These are phyloP conservation scores for Neogobius melanostomus DNA, from an alignment of 2,113 vertebrate genomes.

Conservation along the genomic window DNA sequence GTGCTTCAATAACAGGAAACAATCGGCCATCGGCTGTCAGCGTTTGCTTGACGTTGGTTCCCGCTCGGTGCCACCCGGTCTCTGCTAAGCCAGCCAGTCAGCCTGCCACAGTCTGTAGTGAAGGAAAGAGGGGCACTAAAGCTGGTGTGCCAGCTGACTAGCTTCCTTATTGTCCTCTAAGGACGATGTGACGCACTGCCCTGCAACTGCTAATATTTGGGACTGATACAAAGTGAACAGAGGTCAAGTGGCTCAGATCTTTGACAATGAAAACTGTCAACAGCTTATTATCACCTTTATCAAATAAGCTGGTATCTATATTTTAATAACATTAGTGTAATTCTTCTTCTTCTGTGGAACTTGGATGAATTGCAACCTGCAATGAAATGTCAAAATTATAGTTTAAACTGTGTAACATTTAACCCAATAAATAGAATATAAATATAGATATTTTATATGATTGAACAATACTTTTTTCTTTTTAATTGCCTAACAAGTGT, in stretches of 20 bases:
- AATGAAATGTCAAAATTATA: too few species aligned
- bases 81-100: constrained; percentile 64
- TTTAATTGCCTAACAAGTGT: too few species aligned
- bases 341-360: too few species aligned
- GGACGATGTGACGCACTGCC: constrained; percentile 56
- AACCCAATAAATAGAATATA: too few species aligned
- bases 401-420: too few species aligned
- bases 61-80: constrained; percentile 68
- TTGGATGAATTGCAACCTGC: too few species aligned
- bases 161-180: constrained; percentile 70
- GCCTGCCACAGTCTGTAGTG: constrained; percentile 33
- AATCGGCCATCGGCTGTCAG: constrained; percentile 72
- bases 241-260: constrained; percentile 22
- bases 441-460: too few species aligned
- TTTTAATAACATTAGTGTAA: too few species aligned
- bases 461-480: too few species aligned
- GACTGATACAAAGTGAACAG: constrained; percentile 28
- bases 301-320: too few species aligned
- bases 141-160: constrained; percentile 37
- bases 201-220: constrained; percentile 35
- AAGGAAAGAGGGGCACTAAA: constrained; percentile 32
- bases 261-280: constrained; percentile 3
- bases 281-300: neutral
- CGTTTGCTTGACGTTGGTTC: constrained; percentile 61
- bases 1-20: constrained; percentile 81